Evolutionary conservation across 2,888 invertebrate species (phyloP), one percentile per base, ranked within the genome.

Genomic region (Pyrocoelia pectoralis): DNA sequence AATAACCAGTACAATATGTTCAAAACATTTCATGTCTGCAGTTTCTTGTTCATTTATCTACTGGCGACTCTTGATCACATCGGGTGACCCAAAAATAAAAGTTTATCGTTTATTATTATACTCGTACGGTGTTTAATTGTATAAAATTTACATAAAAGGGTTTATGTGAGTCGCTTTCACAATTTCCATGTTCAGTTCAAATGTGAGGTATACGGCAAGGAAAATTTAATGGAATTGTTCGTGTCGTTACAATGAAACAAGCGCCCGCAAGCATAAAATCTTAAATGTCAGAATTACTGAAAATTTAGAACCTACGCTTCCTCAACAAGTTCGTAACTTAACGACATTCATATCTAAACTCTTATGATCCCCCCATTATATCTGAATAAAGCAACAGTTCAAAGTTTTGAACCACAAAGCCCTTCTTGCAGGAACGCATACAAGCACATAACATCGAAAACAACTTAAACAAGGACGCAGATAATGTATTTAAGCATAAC

Each of bases 311-410:
- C 50, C 6, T 56, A 49, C 43, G 54, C 56, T 63, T 60, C 49
- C 50, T 59, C 58, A 66, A 66, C 63, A 63, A 66, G 59, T 63
- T 56, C 56, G 63, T 66, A 63, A 66, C 63, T 66, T 66, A 63
- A 57, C 59, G 43, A 52, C 56, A 52, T 62, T 62, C 62, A 62
- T 58, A 56, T 61, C 49, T 52, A 62, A 66, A 62, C 58, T 66
- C 58, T 56, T 62, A 52, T 46, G 61, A 58, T 55, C 50, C 56
- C 33, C 48, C 51, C 46, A 55, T 61, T 61, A 61, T 65, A 65
- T 56, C 58, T 58, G 41, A 53, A 56, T 56, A 65, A 54, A 56
- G 62, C 59, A 60, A 66, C 63, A 63, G 63, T 53, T 56, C 63
- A 60, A 63, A 63, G 62, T 66, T 66, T 33, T 64, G 56, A 63